Evolutionary conservation across 2,797 vertebrate genomes (phyloP), one percentile per base, ranked within the genome.

Genomic region (Falco berigora): DNA sequence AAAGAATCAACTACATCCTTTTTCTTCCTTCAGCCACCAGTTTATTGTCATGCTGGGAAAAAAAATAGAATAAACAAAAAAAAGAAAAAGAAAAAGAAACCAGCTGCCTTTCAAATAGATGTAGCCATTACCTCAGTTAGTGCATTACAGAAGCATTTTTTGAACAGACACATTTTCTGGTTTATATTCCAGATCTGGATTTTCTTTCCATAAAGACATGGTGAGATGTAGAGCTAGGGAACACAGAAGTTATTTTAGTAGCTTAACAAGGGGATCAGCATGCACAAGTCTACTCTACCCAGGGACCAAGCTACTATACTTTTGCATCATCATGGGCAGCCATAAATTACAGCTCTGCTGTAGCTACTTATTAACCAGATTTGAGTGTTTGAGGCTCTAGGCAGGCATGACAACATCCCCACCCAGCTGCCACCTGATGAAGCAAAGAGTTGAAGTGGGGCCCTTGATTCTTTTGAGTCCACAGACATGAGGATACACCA

Each of bases 111-210:
- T 93, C 79, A 84, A 72, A 90, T 88, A 68, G 92, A 93, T 34
- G 75, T 93, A 96, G 75, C 89, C 91, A 72, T 97, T 86, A 95
- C 94, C 95, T 97, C 96, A 97, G 92, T 73, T 79, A 58, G 63
- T 75, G 68, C 88, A 63, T 73, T 75, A 78, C 73, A n/a, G 80
- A 85, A 94, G 66, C 46, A 72, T 80, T 94, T 93, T 96, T 69
- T 66, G 75, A 93, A 78, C 92, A 90, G 92, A 92, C 90, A 89
- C 18, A 66, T 66, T 86, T 90, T 91, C 95, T 95, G 94, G 36
- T 88, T 90, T 59, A 36, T 88, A 58, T 92, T 64, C 85, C 93
- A 83, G 81, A 49, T 85, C 63, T 92, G 94, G 83, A 66, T 95
- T 97, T 94, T 90, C 58, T 91, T 80, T 69, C 59, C 27, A 21